Evolutionary conservation across 1,140 invertebrate genomes (phyloP), one percentile per base, ranked within the genome.

Genomic region (Neodiprion virginianus): DNA sequence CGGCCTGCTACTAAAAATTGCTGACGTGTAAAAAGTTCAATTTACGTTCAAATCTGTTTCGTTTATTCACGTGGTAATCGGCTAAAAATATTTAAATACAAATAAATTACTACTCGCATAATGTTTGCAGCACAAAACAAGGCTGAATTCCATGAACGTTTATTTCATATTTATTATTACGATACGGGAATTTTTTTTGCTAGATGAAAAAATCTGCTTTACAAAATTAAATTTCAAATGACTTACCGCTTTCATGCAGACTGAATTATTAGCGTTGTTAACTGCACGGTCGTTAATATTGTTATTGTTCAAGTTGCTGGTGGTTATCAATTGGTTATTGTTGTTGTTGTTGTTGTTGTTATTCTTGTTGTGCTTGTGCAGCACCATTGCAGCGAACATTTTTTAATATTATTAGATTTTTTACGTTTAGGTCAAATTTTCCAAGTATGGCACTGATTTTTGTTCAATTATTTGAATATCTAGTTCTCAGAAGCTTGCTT

Each of bases 321-420:
- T 76, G 11, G 53, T 61, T 61, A 17, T 14, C 11, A 80, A 81
- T 50, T 82, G 69, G 69, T 84, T 84, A 1, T 80, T 86, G 72
- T 47, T 47, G 67, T 84, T 84, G 53, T 81, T 84, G 53, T 81
- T 79, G 71, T 84, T 86, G 72, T 11, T 21, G 67, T 84, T 84
- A 50, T 87, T 82, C 74, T 84, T 87, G 73, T 71, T 82, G 75
- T 87, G 83, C 76, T 87, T 87, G 77, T 87, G 86, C 74, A 88
- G 79, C 69, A 88, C 85, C 85, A 88, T 88, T n/a, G 87, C 85
- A 72, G 85, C 87, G 74, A 88, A 88, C 87, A 88, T 88, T 81
- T 84, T 80, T 14, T 40, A 40, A 40, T 2, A 3, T 40, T 40
- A 40, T 40, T 40, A 40, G 2, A 40, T 40, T 40, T 40, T 40